These are phyloP conservation scores for Porites australiensis DNA, from an alignment of 64 coral and sea anemone species.

Conservation along the genomic window DNA sequence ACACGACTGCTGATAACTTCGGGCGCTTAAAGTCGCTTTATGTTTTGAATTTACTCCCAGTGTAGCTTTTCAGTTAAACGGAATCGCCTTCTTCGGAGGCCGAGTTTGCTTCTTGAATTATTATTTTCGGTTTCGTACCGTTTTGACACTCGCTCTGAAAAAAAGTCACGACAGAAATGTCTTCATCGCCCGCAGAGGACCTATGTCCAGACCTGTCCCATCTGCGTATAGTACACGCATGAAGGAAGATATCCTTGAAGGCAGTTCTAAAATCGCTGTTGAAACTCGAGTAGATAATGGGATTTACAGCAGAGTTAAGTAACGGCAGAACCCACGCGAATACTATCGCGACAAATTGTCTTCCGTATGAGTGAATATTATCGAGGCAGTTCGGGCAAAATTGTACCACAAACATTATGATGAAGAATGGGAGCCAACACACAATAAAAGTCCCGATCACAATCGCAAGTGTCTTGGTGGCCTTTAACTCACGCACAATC, in stretches of 20 bases:
- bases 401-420: slow-evolving; percentile 83
- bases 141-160: slow-evolving; percentile 29
- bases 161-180: slow-evolving; percentile 16
- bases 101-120: slow-evolving; percentile 79
- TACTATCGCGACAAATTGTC: slow-evolving; percentile 55
- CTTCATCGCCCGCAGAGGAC: slow-evolving; percentile 27
- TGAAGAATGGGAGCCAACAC: slow-evolving; percentile 89
- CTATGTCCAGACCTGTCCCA: slow-evolving; percentile 10
- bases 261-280: slow-evolving; percentile 85
- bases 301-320: slow-evolving; percentile 86
- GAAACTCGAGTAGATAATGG: slow-evolving; percentile 92
- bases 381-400: slow-evolving; percentile 56
- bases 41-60: too few relatives aligned
- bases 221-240: slow-evolving; percentile 41
- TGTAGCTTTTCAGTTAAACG: neutral
- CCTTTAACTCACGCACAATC: slow-evolving; percentile 88
- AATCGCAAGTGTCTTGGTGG: slow-evolving; percentile 90
- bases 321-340: slow-evolving; percentile 88
- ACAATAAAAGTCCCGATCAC: slow-evolving; percentile 89
- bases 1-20: too few relatives aligned
- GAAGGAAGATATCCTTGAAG: slow-evolving; percentile 86
- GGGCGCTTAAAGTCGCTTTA: too few relatives aligned
- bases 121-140: slow-evolving; percentile 73
- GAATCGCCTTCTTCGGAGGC: slow-evolving; percentile 50
- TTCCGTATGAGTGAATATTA: slow-evolving; percentile 30